These are phyloP conservation scores for Bryconaethiops microstoma DNA, from an alignment of 2,797 vertebrate genomes.

Conservation along the genomic window DNA sequence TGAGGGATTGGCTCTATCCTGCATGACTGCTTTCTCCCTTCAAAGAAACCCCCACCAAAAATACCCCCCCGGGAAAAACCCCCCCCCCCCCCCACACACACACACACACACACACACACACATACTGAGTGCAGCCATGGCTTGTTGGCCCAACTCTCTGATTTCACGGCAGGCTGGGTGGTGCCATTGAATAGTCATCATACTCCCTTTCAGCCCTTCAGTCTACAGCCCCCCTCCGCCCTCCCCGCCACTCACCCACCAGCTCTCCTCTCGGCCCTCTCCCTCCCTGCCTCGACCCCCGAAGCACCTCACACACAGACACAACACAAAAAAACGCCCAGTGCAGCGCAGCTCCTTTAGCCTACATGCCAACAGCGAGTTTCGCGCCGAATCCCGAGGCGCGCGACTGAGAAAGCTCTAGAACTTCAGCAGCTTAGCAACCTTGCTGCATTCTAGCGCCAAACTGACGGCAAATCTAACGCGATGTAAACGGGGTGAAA, in stretches of 20 bases:
- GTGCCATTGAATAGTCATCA: slow-evolving; percentile 72
- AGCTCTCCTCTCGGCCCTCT: slow-evolving; percentile 49
- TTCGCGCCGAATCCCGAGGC: slow-evolving; percentile 1
- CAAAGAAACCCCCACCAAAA: slow-evolving; percentile 8
- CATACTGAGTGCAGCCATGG: slow-evolving; percentile 60
- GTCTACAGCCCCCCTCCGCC: slow-evolving; percentile 51
- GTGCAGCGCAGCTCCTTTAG: background rate
- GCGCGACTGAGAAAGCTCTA: background rate
- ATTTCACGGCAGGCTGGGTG: slow-evolving; percentile 76
- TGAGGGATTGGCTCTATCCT: slow-evolving; percentile 36
- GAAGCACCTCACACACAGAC: slow-evolving; percentile 41
- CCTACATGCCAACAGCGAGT: background rate
- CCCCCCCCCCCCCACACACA: background rate
- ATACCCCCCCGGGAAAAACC: background rate
- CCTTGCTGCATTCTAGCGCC: slow-evolving; percentile 21
- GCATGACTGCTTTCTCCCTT: slow-evolving; percentile 53
- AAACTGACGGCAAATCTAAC: slow-evolving; percentile 20
- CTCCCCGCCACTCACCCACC: slow-evolving; percentile 69
- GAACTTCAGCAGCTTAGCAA: slow-evolving; percentile 3
- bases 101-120: slow-evolving; percentile 27
- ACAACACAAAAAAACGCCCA: slow-evolving; percentile 13
- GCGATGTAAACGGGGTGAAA: slow-evolving; percentile 36
- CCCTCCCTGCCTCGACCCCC: slow-evolving; percentile 66
- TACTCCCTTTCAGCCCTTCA: slow-evolving; percentile 69
- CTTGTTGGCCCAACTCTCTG: slow-evolving; percentile 74